Evolutionary conservation across 2,888 invertebrate genomes (phyloP).

Genomic region (Stegophylla sp.): DNA sequence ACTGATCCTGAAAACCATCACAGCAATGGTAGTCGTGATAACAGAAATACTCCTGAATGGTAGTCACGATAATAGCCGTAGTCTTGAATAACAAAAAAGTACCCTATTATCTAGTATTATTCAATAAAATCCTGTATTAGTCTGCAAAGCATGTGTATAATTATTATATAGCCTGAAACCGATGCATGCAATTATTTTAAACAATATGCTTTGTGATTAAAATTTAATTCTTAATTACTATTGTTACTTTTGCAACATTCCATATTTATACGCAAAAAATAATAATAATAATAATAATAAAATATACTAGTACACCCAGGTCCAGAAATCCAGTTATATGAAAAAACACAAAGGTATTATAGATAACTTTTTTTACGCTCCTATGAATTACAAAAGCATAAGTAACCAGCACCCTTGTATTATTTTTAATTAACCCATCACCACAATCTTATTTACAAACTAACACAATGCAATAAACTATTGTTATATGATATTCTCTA

Average conservation of each 20-base stretch:
- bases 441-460: slow-evolving; percentile 52
- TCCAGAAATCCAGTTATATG: slow-evolving; percentile 38
- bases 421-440: slow-evolving; percentile 43
- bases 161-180: slow-evolving; percentile 12
- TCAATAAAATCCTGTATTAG: slow-evolving; percentile 7
- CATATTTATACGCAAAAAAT: neutral
- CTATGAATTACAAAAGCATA: neutral
- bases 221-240: neutral
- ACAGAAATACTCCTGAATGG: too few relatives aligned
- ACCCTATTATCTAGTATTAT: neutral
- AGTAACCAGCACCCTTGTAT: neutral
- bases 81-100: too few relatives aligned
- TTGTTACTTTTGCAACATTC: neutral
- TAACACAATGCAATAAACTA: slow-evolving; percentile 36
- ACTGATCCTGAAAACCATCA: too few relatives aligned
- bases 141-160: slow-evolving; percentile 1
- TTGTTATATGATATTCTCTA: neutral
- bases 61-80: too few relatives aligned
- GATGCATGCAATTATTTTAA: neutral
- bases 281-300: slow-evolving; percentile 26
- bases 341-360: neutral
- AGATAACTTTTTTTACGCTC: neutral
- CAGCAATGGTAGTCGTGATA: too few relatives aligned
- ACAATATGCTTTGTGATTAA: neutral
- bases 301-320: slow-evolving; percentile 4